Evolutionary conservation across 2,113 vertebrate species (phyloP).

Genomic region (Perca schrenkii): DNA sequence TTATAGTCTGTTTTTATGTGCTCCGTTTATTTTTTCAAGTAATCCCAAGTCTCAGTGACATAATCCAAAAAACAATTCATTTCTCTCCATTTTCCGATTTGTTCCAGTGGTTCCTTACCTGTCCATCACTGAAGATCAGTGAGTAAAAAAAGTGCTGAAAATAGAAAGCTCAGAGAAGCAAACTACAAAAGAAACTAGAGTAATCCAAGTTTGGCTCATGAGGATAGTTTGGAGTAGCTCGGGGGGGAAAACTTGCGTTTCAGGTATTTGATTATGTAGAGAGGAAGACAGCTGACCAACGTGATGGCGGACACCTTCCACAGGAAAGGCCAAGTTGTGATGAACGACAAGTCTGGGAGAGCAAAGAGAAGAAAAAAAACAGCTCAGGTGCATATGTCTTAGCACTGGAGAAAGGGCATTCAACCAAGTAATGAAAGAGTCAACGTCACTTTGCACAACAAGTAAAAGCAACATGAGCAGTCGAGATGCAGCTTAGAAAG

Average conservation of each 20-base stretch:
- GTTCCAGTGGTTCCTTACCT: conserved; percentile 46
- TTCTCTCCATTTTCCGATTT: conserved; percentile 5
- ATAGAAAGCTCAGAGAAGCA: conserved; percentile 32
- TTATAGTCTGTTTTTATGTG: conserved; percentile 51
- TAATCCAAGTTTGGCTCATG: conserved; percentile 58
- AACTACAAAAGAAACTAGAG: conserved; percentile 13
- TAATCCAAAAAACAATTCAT: neutral
- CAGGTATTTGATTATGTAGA: conserved; percentile 98
- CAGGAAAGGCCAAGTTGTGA: conserved; percentile 94
- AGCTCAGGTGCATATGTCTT: neutral
- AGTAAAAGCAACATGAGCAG: neutral
- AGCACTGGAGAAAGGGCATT: neutral
- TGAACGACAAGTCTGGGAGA: conserved; percentile 91
- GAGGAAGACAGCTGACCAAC: conserved; percentile 98
- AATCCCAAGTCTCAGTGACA: conserved; percentile 57
- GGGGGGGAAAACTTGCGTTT: conserved; percentile 97
- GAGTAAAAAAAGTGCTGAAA: conserved; percentile 36
- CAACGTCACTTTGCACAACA: neutral
- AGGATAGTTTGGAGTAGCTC: conserved; percentile 97
- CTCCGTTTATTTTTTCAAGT: conserved; percentile 73
- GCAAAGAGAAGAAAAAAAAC: neutral
- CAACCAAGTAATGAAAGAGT: neutral
- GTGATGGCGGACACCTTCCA: conserved; percentile 98
- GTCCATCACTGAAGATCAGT: conserved; percentile 27
- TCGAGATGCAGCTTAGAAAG: neutral